Percentiles rank a stretch among this genome's conserved stretches.
Evolutionary conservation across 2,888 invertebrate genomes (phyloP).

Genomic region (Villa cingulata): DNA sequence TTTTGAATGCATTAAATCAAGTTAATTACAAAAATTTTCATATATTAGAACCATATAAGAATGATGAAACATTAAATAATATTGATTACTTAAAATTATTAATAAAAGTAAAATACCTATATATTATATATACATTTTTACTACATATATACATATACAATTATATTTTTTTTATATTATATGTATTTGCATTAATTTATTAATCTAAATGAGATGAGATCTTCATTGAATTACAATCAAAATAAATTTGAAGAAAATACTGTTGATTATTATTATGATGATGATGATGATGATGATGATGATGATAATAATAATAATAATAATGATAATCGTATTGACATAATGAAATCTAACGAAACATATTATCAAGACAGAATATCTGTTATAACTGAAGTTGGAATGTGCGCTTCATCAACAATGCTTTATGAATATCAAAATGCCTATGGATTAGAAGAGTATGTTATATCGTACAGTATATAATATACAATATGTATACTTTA

Average conservation of each 20-base stretch:
- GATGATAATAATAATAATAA: no score
- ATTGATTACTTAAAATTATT: conserved; percentile 19
- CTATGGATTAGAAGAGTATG: conserved; percentile 1
- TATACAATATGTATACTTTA: no score
- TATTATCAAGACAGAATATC: conserved; percentile 11
- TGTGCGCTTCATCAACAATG: conserved; percentile 26
- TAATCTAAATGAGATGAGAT: not conserved
- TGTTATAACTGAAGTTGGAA: conserved; percentile 28
- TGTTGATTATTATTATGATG: no score
- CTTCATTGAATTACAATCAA: not conserved
- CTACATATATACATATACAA: no score
- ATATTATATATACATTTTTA: no score
- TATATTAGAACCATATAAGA: conserved; percentile 18
- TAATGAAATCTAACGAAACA: no score
- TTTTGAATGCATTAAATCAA: conserved; percentile 19
- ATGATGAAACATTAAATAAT: conserved; percentile 21
- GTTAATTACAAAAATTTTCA: conserved; percentile 21
- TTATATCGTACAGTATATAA: no score
- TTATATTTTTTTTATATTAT: not conserved
- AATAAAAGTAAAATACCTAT: not conserved
- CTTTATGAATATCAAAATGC: conserved; percentile 24
- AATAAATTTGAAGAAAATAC: no score
- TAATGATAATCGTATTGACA: no score
- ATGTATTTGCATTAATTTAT: no score
- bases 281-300: no score